Evolutionary conservation across 1,140 invertebrate species (phyloP), one percentile per base, ranked within the genome.

Genomic region (Atopsyche davidsoni): DNA sequence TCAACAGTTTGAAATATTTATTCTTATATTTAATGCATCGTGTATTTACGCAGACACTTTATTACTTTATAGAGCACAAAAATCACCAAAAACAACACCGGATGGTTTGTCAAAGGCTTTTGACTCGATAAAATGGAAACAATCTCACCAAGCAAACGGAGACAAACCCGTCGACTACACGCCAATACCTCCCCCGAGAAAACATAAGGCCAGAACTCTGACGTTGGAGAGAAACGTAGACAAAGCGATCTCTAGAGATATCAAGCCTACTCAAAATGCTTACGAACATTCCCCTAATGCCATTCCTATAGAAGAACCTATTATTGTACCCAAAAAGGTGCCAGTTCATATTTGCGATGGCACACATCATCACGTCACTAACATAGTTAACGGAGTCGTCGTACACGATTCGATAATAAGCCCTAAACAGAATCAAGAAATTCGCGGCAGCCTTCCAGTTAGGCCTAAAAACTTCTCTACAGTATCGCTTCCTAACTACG

Each of bases 401-500:
- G 51, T 57, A 2, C 55, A 57, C 41, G 45, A 41, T 14, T 19
- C 13, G 32, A 13, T 17, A 13, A 32, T 39, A 13, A 39, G 17
- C n/a, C 28, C 21, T 1, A 49, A 41, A 22, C 21, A 22, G 31
- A 32, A 53, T 46, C 22, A 52, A 36, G 16, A 53, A 41, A 46
- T 50, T 46, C 41, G 11, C 46, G 50, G 51, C 57, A 32, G 19
- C 23, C 36, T 28, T 28, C 24, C 51, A 36, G 55, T 56, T 17
- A 64, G 66, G 60, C 55, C 60, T 16, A 72, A 72, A 60, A 69
- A 68, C 58, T 61, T 55, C 46, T 72, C 68, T 42, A 72, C 68
- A 13, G 63, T 66, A 51, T 73, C 71, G 39, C 58, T 75, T 39
- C 71, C 71, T 41, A 71, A 72, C 63, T 69, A 70, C 58, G 63